A percentile compares a stretch with the other conserved stretches of the same genome.
These are phyloP conservation scores for Leptinotarsa undecemlineata DNA, from an alignment of 1,140 invertebrate genomes.

Conservation along the genomic window DNA sequence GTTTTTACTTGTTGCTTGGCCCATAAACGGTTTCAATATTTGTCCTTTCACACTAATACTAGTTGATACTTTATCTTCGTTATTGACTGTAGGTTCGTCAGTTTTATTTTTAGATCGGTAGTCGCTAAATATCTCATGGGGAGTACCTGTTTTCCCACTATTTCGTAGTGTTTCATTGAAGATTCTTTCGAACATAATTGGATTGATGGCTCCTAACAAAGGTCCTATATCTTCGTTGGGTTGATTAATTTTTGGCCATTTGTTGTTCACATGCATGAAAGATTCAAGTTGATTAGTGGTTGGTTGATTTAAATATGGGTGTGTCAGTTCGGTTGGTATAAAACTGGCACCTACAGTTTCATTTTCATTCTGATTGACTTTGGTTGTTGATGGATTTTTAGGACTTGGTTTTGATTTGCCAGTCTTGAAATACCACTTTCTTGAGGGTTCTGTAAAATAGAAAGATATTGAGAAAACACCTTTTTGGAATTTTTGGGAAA, in stretches of 20 bases:
- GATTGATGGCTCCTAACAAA: constrained; percentile 30
- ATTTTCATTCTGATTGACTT: neutral
- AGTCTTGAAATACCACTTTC: neutral
- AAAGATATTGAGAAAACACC: too few relatives aligned
- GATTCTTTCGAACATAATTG: constrained; percentile 31
- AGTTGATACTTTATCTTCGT: constrained; percentile 13
- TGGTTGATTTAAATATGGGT: neutral
- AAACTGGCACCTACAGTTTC: constrained; percentile 4
- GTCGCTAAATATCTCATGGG: neutral
- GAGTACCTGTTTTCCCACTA: constrained; percentile 1
- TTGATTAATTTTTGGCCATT: neutral
- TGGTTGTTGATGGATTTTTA: too few relatives aligned
- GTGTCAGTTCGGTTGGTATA: neutral
- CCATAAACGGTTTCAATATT: constrained; percentile 25
- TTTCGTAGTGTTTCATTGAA: constrained; percentile 32
- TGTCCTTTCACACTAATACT: constrained; percentile 8
- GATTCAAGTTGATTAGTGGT: neutral
- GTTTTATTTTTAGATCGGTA: neutral
- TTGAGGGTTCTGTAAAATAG: neutral
- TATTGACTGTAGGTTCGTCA: neutral
- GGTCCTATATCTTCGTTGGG: neutral
- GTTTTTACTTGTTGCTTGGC: constrained; percentile 13
- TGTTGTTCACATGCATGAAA: neutral
- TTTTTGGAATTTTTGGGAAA: too few relatives aligned
- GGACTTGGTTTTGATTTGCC: too few relatives aligned